Evolutionary conservation across 2,113 vertebrate species (phyloP).

Genomic region (Eira barbara): DNA sequence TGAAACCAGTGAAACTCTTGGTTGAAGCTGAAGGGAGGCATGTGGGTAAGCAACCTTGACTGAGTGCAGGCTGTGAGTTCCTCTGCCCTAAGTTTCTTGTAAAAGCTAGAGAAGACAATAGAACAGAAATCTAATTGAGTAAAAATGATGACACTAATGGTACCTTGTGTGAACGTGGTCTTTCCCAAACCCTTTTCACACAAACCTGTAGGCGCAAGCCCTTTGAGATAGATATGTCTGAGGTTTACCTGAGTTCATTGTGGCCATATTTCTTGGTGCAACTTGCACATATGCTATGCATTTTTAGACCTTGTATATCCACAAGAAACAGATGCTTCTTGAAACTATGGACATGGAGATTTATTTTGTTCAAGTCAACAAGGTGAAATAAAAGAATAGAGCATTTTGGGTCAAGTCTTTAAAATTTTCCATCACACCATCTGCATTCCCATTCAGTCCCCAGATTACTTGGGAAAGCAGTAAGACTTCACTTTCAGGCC

Average conservation of each 20-base stretch:
- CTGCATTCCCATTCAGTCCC: constrained; percentile 77
- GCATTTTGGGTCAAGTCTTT: constrained; percentile 77
- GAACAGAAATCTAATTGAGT: neutral
- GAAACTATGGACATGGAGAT: constrained; percentile 78
- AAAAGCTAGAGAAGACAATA: neutral
- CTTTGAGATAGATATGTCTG: neutral
- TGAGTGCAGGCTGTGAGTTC: neutral
- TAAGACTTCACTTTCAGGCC: constrained; percentile 62
- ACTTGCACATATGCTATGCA: constrained; percentile 49
- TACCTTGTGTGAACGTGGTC: neutral
- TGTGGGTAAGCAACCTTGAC: neutral
- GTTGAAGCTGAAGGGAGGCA: neutral
- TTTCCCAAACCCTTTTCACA: neutral
- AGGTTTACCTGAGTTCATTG: neutral
- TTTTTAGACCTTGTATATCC: constrained; percentile 58
- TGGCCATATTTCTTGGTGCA: constrained; percentile 1
- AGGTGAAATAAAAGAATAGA: constrained; percentile 80
- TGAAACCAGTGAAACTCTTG: neutral
- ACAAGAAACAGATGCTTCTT: constrained; percentile 84
- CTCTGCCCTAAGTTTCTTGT: neutral
- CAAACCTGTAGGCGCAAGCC: neutral
- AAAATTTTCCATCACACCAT: constrained; percentile 79
- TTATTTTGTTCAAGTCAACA: constrained; percentile 82
- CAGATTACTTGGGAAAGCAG: constrained; percentile 52
- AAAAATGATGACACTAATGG: neutral